Evolutionary conservation across 1,140 invertebrate genomes (phyloP), one percentile per base, ranked within the genome.

Genomic region (Protaetia brevitarsis): DNA sequence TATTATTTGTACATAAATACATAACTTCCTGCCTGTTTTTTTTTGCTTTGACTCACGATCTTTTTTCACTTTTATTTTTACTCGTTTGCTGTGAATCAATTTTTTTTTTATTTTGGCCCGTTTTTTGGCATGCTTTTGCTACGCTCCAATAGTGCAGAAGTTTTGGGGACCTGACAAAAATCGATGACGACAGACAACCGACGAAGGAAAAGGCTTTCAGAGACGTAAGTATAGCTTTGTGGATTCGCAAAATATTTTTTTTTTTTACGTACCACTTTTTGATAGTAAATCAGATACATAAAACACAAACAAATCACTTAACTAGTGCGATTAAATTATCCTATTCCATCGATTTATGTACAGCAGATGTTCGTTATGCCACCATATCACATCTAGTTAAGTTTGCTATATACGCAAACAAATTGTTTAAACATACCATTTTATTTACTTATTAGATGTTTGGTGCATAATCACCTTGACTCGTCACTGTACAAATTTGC

Each of bases 141-240:
- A 68, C 68, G 16, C 63, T 63, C 57, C 29, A 78, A 78, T 79
- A 86, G 84, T 83, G 85, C 80, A 82, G 84, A 73, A 85, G 84
- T 79, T 86, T 85, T 76, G 83, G 83, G 71, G 84, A 86, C 79
- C 80, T 86, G 72, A 84, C 83, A 69, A 83, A 81, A 76, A 79
- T 84, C 65, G 79, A 74, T 30, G 81, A 81, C 70, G 79, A 77
- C 72, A 78, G 77, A 69, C 74, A 77, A 66, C 67, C 70, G 68
- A 19, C 41, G 13, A 65, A 69, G 16, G 57, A 59, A 59, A 37
- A 36, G 13, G 36, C 59, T 60, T 3, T 34, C 30, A 27, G 36
- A 11, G 30, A 31, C 21, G 36, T 51, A 62, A 34, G 63, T 30
- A 36, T 19, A 58, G 30, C 30, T 59, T 63, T 27, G 37, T 34